A percentile compares a stretch with the other conserved stretches of the same genome.
These are phyloP conservation scores for Campylomormyrus tamandua DNA, from an alignment of 2,113 vertebrate genomes.

Conservation along the genomic window DNA sequence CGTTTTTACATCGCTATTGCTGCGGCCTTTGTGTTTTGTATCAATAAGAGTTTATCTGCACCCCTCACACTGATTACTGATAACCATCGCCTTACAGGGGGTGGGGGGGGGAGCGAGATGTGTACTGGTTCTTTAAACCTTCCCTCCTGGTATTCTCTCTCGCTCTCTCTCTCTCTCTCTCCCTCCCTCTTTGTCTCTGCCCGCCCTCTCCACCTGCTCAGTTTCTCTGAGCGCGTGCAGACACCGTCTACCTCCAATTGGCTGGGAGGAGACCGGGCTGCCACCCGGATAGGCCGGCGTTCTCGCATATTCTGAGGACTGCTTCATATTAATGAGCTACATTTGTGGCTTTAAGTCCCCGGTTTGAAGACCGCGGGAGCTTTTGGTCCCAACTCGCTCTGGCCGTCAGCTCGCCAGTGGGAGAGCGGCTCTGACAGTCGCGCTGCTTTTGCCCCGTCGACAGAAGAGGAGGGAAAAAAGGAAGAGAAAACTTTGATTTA, in stretches of 20 bases:
- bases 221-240: constrained; percentile 54
- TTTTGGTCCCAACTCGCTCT: constrained; percentile 84
- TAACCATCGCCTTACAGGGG: constrained; percentile 44
- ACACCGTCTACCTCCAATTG: constrained; percentile 71
- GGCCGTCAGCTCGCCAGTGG: constrained; percentile 66
- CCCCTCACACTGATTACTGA: neutral
- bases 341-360: constrained; percentile 97
- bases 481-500: constrained; percentile 77
- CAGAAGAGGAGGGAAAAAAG: constrained; percentile 45
- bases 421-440: constrained; percentile 78
- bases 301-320: constrained; percentile 83
- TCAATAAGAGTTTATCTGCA: neutral
- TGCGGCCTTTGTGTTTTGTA: neutral
- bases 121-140: constrained; percentile 17
- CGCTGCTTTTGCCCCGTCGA: constrained; percentile 61
- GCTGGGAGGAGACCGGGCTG: constrained; percentile 73
- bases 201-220: constrained; percentile 56
- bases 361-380: constrained; percentile 90
- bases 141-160: neutral
- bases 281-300: constrained; percentile 62
- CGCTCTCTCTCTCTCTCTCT: constrained; percentile 26
- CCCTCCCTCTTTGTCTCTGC: constrained; percentile 45
- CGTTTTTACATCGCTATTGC: neutral
- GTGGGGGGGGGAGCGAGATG: neutral
- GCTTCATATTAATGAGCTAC: constrained; percentile 98